A percentile compares a stretch with the other conserved stretches of the same genome.
phyloP scores from a whole-genome alignment of 2,888 invertebrate genomes.

The Sipha maydis region DNA sequence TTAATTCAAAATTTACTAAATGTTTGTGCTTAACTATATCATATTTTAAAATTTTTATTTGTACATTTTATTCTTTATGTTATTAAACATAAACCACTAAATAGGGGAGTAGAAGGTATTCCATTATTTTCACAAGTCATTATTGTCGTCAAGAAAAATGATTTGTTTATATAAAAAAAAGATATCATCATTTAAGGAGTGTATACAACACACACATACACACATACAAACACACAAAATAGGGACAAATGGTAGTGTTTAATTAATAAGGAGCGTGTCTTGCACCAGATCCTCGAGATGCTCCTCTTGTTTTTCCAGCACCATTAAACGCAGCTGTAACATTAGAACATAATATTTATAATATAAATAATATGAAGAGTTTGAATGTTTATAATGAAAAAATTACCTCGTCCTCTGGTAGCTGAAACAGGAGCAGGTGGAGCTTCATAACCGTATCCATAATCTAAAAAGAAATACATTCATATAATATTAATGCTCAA shows the following conservation, averaged over 20 bases:
- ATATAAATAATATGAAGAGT: background rate
- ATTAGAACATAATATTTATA: background rate
- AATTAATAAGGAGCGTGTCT: slow-evolving; percentile 59
- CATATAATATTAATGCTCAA: too few relatives aligned
- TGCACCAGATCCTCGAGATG: slow-evolving; percentile 59
- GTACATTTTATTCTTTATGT: slow-evolving; percentile 43
- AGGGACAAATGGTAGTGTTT: slow-evolving; percentile 1
- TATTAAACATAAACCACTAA: slow-evolving; percentile 48
- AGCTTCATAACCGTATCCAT: slow-evolving; percentile 61
- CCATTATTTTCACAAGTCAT: slow-evolving; percentile 50
- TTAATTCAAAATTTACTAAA: slow-evolving; percentile 45
- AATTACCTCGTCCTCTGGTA: slow-evolving; percentile 54
- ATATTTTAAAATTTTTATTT: slow-evolving; percentile 34
- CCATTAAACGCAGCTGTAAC: slow-evolving; percentile 59
- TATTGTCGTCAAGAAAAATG: slow-evolving; percentile 57
- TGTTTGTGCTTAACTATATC: slow-evolving; percentile 51
- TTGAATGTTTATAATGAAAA: background rate
- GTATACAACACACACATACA: slow-evolving; percentile 26
- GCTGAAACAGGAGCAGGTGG: slow-evolving; percentile 57
- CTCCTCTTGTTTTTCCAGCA: slow-evolving; percentile 55
- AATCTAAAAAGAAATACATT: slow-evolving; percentile 34
- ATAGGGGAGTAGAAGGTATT: slow-evolving; percentile 1
- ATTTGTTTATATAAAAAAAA: slow-evolving; percentile 57
- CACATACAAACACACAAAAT: slow-evolving; percentile 53
- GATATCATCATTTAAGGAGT: slow-evolving; percentile 35